Evolutionary conservation across 2,888 invertebrate species (phyloP).

Genomic region (Cordylochernes scorpioides): DNA sequence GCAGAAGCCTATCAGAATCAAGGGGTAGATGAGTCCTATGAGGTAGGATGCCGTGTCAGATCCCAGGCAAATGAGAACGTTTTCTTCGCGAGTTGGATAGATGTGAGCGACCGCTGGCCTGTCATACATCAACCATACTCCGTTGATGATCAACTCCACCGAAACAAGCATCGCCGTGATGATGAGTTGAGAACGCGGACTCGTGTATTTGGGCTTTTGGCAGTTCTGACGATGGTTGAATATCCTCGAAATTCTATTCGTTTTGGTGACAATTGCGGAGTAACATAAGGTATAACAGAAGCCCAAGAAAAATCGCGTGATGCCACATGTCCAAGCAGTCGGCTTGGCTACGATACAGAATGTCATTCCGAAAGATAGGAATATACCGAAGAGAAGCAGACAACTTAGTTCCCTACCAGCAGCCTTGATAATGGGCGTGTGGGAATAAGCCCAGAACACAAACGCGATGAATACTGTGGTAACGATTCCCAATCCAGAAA

Average conservation of each 20-base stretch:
- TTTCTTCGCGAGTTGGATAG: slow-evolving; percentile 20
- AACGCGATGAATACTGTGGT: slow-evolving; percentile 24
- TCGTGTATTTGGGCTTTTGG: slow-evolving; percentile 18
- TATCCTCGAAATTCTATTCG: slow-evolving; percentile 30
- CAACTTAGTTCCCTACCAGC: slow-evolving; percentile 29
- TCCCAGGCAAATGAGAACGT: slow-evolving; percentile 22
- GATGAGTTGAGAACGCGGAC: slow-evolving; percentile 26
- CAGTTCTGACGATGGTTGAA: slow-evolving; percentile 21
- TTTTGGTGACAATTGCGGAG: slow-evolving; percentile 30
- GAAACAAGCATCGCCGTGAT: slow-evolving; percentile 27
- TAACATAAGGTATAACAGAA: slow-evolving; percentile 30
- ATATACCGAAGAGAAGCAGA: slow-evolving; percentile 24
- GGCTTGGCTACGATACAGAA: slow-evolving; percentile 29
- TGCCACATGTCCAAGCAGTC: slow-evolving; percentile 24
- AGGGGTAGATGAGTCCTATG: slow-evolving; percentile 28
- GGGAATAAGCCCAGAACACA: slow-evolving; percentile 27
- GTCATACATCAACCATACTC: slow-evolving; percentile 26
- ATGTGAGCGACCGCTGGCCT: slow-evolving; percentile 24
- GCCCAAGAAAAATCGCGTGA: slow-evolving; percentile 28
- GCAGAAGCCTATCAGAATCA: slow-evolving; percentile 28
- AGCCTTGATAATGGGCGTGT: slow-evolving; percentile 31
- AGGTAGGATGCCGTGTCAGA: slow-evolving; percentile 27
- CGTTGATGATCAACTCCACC: slow-evolving; percentile 26
- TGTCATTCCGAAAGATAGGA: slow-evolving; percentile 27
- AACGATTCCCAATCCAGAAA: slow-evolving; percentile 25